Evolutionary conservation across 2,888 invertebrate species (phyloP), one percentile per base, ranked within the genome.

Genomic region (Pheosia gnoma): DNA sequence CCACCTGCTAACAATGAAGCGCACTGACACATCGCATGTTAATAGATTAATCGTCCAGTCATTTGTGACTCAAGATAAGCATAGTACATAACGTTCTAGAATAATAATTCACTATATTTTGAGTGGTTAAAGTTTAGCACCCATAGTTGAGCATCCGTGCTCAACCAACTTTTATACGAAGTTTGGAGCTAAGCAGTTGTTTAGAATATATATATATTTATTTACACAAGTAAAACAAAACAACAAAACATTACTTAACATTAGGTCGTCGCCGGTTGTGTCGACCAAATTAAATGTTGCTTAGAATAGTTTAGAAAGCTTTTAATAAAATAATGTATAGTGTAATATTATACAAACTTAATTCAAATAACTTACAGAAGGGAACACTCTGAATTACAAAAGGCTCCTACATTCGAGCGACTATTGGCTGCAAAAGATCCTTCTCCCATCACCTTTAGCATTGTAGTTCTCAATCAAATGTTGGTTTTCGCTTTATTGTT

Each of bases 1-100:
- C 70, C 85, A 83, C 80, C 81, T 87, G 85, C 70, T 77, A 68
- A 82, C 82, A 82, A 87, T 87, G 83, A 84, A 85, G 82, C 83
- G 57, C 54, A 68, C 74, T 78, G 83, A 80, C 83, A 79, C 72
- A 80, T 85, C 76, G 80, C 80, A 75, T 83, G 80, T 71, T 78
- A 73, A 75, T 80, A 83, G 80, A 85, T 85, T 85, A 84, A 85
- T 83, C 67, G 77, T 70, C 52, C 59, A 68, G 73, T 73, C 75
- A 80, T 80, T 80, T 78, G 71, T 67, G 74, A 74, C 71, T 69
- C 63, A 69, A 78, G 75, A 75, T 77, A 67, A 59, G 58, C 52
- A 13, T 55, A n/a, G 58, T 70, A 61, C 52, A 47, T 60, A 55
- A 45, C 60, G 37, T 53, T 60, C 56, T 10, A 47, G n/a, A 6